Conservation (phyloP, 2,797 vertebrate genomes). For the Paramormyrops hopkinsi region DNA sequence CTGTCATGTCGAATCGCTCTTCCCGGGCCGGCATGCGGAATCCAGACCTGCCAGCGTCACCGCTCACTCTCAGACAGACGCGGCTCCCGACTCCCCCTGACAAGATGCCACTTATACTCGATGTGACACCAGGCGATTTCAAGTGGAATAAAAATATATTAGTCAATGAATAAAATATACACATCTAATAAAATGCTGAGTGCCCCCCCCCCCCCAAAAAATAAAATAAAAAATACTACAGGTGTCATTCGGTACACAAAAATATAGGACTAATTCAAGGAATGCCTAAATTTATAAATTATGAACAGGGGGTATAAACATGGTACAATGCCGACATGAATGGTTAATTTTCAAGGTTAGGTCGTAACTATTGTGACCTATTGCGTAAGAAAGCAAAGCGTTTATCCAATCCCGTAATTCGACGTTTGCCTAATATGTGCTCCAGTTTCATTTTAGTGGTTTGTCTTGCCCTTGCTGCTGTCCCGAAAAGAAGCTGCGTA, state of each 20-base stretch:
- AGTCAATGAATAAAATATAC: not conserved
- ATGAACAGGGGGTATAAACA: not conserved
- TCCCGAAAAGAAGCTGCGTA: not conserved
- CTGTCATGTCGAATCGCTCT: conserved; percentile 43
- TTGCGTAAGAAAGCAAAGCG: not conserved
- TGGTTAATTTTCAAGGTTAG: not conserved
- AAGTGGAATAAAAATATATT: conserved; percentile 6
- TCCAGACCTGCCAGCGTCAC: conserved; percentile 35
- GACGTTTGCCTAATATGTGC: not conserved
- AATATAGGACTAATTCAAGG: not conserved
- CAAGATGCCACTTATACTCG: conserved; percentile 28
- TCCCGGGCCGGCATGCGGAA: conserved; percentile 41
- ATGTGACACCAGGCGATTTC: not conserved
- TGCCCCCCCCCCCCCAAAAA: not conserved
- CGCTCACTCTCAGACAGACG: conserved; percentile 34
- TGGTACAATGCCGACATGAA: not conserved
- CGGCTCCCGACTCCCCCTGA: conserved; percentile 27
- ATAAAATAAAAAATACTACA: not conserved
- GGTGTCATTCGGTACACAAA: not conserved
- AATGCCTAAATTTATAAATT: not conserved
- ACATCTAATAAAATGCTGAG: not conserved
- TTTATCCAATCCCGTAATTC: not conserved
- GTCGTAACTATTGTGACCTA: not conserved
- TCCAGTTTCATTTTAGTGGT: not conserved
- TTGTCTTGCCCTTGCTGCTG: not conserved